Conservation (phyloP, 1,140 invertebrate genomes). For the Lordiphosa mommai region DNA sequence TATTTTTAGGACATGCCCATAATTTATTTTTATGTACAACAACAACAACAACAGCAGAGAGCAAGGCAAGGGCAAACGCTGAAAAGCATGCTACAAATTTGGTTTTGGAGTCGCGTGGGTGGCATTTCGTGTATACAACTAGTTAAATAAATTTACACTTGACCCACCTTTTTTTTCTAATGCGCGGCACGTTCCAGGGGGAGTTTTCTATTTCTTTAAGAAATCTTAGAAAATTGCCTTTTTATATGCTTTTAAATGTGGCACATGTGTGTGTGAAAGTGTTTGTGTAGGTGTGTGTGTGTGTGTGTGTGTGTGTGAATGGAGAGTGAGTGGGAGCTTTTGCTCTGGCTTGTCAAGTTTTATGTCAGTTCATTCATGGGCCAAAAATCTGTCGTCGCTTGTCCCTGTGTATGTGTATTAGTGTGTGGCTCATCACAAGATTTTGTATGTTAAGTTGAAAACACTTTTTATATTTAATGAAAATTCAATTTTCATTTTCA, state of each 20-base stretch:
- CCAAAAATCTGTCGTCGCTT: conserved; percentile 37
- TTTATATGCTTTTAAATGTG: conserved; percentile 61
- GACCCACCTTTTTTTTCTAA: conserved; percentile 67
- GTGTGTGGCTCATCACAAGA: background rate
- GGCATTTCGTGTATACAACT: conserved; percentile 64
- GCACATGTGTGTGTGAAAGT: conserved; percentile 17
- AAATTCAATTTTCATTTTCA: conserved; percentile 54
- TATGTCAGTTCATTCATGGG: conserved; percentile 71
- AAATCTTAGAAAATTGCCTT: conserved; percentile 63
- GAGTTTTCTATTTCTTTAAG: conserved; percentile 40
- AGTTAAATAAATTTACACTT: conserved; percentile 75
- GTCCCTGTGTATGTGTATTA: conserved; percentile 30
- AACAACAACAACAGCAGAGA: conserved; percentile 8
- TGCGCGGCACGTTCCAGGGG: conserved; percentile 61
- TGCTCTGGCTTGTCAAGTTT: conserved; percentile 42
- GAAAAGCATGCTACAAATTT: conserved; percentile 62
- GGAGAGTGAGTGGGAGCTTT: conserved; percentile 9
- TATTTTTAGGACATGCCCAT: conserved; percentile 47
- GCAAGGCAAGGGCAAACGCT: conserved; percentile 32
- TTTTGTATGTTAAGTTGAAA: conserved; percentile 9
- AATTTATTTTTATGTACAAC: conserved; percentile 44
- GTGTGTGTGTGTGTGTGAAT: conserved; percentile 18
- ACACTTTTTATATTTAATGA: conserved; percentile 15
- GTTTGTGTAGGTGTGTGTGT: conserved; percentile 14
- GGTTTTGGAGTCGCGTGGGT: conserved; percentile 19